Base-by-base conservation (phyloP, 2,888 invertebrate species). In the Aporophyla nigra region DNA sequence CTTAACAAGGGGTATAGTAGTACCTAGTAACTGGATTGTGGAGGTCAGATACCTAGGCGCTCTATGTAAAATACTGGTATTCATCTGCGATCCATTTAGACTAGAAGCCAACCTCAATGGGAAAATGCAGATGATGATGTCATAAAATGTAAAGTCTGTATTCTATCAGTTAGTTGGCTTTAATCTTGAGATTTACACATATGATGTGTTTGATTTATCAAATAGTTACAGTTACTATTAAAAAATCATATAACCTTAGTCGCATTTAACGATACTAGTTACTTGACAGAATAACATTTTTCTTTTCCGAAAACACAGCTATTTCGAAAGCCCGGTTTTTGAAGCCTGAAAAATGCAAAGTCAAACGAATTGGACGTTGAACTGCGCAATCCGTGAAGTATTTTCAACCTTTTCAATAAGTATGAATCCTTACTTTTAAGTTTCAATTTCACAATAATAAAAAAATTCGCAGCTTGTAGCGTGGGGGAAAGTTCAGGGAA, bases 321-420 rank as follows among this genome's bases (percentile, higher is more conserved):
- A n/a, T 54, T 56, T 27, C 10, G 10, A 24, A 49, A 43, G 46
- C 9, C 5, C 12, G 6, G 6, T 27, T 43, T 46, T 12, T 21
- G 33, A 53, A 46, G 40, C 53, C 14, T 21, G 24, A 24, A 2
- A 7, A 27, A 65, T 65, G 40, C 21, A 43, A n/a, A 33, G 33
- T 33, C 33, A 33, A 33, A 33, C 5, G 4, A 49, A 33, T 27
- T 21, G 33, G 33, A 33, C 19, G 19, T 40, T 71, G 0, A 19
- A 53, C 53, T 65, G 21, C 43, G 65, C 24, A 71, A 71, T 71
- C 43, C 3, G 27, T 21, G 21, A 46, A 58, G 16, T 27, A 63
- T 43, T 3, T n/a, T n/a, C n/a, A n/a, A n/a, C n/a, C n/a, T n/a
- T n/a, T n/a, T n/a, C n/a, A n/a, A n/a, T 24, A 40, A n/a, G 2